Percentiles rank a stretch among this genome's conserved stretches.
These are phyloP conservation scores for Bombus waltoni DNA, from an alignment of 1,140 invertebrate species.

Conservation along the genomic window DNA sequence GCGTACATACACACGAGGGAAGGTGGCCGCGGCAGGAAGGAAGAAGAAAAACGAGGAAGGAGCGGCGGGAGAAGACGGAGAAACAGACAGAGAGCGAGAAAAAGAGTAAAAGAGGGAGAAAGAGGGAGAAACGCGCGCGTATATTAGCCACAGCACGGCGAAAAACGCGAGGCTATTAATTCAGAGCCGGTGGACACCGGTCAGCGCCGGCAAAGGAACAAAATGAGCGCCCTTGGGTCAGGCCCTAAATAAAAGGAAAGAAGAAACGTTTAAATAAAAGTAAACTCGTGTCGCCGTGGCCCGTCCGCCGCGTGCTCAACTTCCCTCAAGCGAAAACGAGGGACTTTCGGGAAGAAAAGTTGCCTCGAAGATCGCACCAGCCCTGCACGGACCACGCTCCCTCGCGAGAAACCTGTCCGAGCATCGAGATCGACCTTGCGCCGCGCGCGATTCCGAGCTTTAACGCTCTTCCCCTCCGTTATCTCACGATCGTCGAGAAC, in stretches of 20 bases:
- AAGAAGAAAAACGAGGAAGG: conserved; percentile 42
- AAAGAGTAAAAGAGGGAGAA: background rate
- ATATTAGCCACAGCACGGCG: conserved; percentile 63
- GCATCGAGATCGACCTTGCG: conserved; percentile 54
- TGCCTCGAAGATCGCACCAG: conserved; percentile 26
- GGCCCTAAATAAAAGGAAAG: conserved; percentile 81
- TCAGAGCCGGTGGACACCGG: conserved; percentile 78
- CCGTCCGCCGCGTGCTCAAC: conserved; percentile 40
- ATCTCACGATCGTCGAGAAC: conserved; percentile 61
- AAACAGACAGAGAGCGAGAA: background rate
- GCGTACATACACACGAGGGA: background rate
- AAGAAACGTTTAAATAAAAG: conserved; percentile 82
- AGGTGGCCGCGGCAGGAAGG: conserved; percentile 36
- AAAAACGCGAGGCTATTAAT: conserved; percentile 80
- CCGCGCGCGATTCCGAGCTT: conserved; percentile 56
- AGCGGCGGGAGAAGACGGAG: background rate
- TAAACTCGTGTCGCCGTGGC: conserved; percentile 79
- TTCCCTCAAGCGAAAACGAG: conserved; percentile 41
- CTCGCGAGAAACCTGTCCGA: conserved; percentile 51
- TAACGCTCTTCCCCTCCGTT: conserved; percentile 60
- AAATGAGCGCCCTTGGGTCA: conserved; percentile 79
- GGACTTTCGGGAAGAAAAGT: conserved; percentile 47
- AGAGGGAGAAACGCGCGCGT: conserved; percentile 26
- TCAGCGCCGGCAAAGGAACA: conserved; percentile 77
- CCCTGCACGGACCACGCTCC: background rate